Evolutionary conservation across 2,888 invertebrate species (phyloP).

Genomic region (Eupithecia pulchellata): DNA sequence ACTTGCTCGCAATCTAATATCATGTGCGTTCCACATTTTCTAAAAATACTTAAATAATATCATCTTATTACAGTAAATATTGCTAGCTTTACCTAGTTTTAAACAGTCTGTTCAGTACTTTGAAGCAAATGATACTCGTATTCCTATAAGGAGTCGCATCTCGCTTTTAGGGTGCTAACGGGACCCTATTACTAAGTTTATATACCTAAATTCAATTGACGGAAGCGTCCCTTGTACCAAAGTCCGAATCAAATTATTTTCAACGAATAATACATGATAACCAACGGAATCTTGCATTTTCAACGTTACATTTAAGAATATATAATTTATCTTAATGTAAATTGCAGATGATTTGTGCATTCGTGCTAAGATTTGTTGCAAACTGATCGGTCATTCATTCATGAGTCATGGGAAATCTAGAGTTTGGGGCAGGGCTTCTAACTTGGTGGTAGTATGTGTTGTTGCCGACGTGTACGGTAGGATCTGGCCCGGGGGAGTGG

Average conservation of each 20-base stretch:
- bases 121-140: conserved; percentile 16
- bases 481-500: conserved; percentile 24
- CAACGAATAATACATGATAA: background rate
- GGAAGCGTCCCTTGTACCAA: background rate
- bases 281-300: background rate
- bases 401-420: conserved; percentile 34
- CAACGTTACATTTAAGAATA: background rate
- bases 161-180: too few species aligned
- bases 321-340: background rate
- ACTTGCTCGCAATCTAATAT: conserved; percentile 2
- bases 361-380: background rate
- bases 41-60: conserved; percentile 30
- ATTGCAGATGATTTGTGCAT: conserved; percentile 5
- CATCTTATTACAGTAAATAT: conserved; percentile 22
- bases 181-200: too few species aligned
- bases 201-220: background rate
- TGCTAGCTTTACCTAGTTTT: conserved; percentile 26
- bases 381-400: conserved; percentile 1
- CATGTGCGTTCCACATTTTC: conserved; percentile 21
- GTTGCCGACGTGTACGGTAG: conserved; percentile 34
- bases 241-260: background rate
- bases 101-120: conserved; percentile 38
- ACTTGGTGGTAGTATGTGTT: conserved; percentile 15
- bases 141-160: background rate
- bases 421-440: conserved; percentile 26